phyloP scores from a whole-genome alignment of 2,888 invertebrate species.

The Eristalis tenax region DNA sequence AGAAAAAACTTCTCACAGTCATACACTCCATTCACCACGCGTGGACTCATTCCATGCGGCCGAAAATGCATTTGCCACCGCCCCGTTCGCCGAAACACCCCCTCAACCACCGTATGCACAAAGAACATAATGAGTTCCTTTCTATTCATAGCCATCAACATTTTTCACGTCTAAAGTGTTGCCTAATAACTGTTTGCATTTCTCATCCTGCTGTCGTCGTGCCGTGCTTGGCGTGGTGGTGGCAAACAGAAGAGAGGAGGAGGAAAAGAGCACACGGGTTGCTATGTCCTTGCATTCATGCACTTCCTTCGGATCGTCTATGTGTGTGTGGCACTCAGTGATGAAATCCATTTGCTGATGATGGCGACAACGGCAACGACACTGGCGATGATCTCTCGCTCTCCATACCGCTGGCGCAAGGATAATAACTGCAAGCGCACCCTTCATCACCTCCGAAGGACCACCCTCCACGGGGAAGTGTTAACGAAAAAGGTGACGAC shows the following conservation, averaged over 20 bases:
- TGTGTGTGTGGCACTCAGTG: slow-evolving; percentile 38
- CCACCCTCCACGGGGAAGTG: slow-evolving; percentile 51
- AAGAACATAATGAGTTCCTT: slow-evolving; percentile 63
- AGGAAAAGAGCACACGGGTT: not conserved
- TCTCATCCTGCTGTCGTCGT: slow-evolving; percentile 41
- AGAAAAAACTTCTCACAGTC: slow-evolving; percentile 6
- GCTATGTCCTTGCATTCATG: slow-evolving; percentile 5
- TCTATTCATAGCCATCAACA: slow-evolving; percentile 63
- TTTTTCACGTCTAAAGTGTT: slow-evolving; percentile 66
- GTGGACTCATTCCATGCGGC: not conserved
- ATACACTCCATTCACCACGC: slow-evolving; percentile 11
- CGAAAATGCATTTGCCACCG: not conserved
- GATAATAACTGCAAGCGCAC: slow-evolving; percentile 37
- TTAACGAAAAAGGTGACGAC: slow-evolving; percentile 77
- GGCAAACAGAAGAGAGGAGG: slow-evolving; percentile 7
- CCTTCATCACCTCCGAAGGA: not conserved
- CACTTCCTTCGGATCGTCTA: not conserved
- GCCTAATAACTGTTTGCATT: slow-evolving; percentile 71
- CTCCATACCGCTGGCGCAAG: slow-evolving; percentile 19
- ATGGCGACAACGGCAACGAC: slow-evolving; percentile 9
- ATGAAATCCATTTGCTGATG: slow-evolving; percentile 62
- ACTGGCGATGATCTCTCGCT: slow-evolving; percentile 35
- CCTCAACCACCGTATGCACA: slow-evolving; percentile 33
- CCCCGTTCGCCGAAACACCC: not conserved
- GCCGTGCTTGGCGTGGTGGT: not conserved